phyloP scores from a whole-genome alignment of 2,797 vertebrate genomes.

The Scolopax rusticola region DNA sequence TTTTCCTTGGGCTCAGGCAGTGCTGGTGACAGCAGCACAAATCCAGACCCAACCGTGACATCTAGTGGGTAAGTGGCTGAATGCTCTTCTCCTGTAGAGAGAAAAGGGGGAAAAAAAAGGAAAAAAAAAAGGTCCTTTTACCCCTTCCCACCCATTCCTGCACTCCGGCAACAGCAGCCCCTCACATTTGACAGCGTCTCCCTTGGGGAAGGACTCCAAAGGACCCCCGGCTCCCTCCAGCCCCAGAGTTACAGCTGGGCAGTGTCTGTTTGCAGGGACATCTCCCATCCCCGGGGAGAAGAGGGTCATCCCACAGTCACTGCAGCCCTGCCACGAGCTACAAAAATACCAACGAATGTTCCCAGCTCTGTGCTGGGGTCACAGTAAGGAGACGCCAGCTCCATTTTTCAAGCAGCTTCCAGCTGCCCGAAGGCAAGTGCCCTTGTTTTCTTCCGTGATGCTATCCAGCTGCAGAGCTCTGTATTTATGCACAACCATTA shows the following conservation, averaged over 20 bases:
- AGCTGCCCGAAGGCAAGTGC: neutral
- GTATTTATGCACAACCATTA: neutral
- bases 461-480: neutral
- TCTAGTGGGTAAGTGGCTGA: neutral
- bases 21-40: fast-evolving
- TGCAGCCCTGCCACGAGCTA: fast-evolving
- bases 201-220: fast-evolving
- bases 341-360: fast-evolving
- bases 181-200: fast-evolving
- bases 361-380: neutral
- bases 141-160: neutral
- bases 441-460: neutral
- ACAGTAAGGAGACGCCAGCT: neutral
- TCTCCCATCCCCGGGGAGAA: fast-evolving
- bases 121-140: neutral
- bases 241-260: neutral
- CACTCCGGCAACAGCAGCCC: neutral
- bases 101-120: neutral
- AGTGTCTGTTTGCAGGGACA: neutral
- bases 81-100: neutral
- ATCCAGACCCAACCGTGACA: conserved; percentile 23
- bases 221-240: neutral
- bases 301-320: fast-evolving
- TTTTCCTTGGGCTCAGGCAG: neutral
- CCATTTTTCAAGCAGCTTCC: neutral